Evolutionary conservation across 2,797 vertebrate species (phyloP).

Genomic region (Tiaroga cobitis): DNA sequence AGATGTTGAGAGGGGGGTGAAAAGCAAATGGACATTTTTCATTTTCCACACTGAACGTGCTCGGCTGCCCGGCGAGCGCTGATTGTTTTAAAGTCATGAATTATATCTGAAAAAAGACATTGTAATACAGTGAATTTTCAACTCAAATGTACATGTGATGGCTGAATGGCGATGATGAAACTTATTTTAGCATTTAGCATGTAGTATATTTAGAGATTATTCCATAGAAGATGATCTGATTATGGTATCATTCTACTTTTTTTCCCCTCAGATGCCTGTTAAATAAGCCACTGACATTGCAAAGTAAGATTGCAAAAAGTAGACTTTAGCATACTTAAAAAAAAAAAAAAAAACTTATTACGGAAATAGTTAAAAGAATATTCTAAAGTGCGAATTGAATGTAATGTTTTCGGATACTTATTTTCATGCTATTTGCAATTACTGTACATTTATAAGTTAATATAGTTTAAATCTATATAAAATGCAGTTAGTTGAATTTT

Average conservation of each 20-base stretch:
- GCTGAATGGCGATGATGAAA: neutral
- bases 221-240: neutral
- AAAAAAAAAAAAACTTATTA: no score
- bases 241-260: neutral
- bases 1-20: constrained; percentile 56
- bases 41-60: constrained; percentile 29
- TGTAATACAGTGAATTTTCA: neutral
- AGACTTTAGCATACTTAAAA: neutral
- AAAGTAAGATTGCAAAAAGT: neutral
- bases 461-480: neutral
- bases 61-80: constrained; percentile 26
- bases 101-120: neutral
- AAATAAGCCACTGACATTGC: neutral
- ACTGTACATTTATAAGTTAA: neutral
- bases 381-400: neutral
- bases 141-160: neutral
- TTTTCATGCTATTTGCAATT: neutral
- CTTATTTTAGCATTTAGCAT: neutral
- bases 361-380: neutral
- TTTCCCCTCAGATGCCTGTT: neutral
- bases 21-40: constrained; percentile 49
- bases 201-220: neutral
- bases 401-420: neutral
- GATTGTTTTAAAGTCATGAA: constrained; percentile 51
- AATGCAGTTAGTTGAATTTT: neutral